phyloP scores from a whole-genome alignment of 2,797 vertebrate genomes.

The Sebastes itinus region DNA sequence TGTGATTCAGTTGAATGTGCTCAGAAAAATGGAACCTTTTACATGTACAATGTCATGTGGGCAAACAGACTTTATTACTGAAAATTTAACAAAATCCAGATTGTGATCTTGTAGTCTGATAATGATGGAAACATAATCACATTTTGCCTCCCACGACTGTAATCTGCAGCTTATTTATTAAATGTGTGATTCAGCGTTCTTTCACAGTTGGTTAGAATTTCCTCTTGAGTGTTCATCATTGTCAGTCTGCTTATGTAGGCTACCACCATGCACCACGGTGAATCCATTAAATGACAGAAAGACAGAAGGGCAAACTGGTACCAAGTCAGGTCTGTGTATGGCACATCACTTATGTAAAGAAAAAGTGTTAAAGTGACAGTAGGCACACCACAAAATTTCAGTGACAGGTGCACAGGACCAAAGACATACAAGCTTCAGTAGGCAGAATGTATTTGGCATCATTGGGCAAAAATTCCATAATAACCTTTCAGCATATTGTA shows the following conservation, averaged over 20 bases:
- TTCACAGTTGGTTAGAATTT: slow-evolving; percentile 25
- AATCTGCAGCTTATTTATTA: slow-evolving; percentile 26
- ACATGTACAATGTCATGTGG: not conserved
- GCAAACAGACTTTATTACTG: not conserved
- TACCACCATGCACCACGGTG: not conserved
- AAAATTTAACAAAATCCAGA: not conserved
- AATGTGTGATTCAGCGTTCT: slow-evolving; percentile 23
- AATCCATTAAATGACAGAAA: slow-evolving; percentile 28
- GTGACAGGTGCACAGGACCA: too few species aligned
- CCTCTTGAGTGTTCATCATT: not conserved
- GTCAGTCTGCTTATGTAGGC: slow-evolving; percentile 15
- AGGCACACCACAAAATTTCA: too few species aligned
- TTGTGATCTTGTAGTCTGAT: not conserved
- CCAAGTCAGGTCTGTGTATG: not conserved
- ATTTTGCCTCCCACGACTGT: slow-evolving; percentile 16
- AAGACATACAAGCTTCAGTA: too few species aligned
- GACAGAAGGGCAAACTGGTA: slow-evolving; percentile 20
- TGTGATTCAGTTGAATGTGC: not conserved
- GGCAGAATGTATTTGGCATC: too few species aligned
- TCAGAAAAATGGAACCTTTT: not conserved
- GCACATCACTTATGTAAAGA: not conserved
- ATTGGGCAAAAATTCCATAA: too few species aligned
- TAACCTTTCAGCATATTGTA: too few species aligned
- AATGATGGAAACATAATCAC: slow-evolving; percentile 9
- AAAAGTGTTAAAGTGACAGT: not conserved